Percentiles rank a stretch among this genome's conserved stretches.
Conservation (phyloP, 2,113 vertebrate genomes). For the Callipepla californica region DNA sequence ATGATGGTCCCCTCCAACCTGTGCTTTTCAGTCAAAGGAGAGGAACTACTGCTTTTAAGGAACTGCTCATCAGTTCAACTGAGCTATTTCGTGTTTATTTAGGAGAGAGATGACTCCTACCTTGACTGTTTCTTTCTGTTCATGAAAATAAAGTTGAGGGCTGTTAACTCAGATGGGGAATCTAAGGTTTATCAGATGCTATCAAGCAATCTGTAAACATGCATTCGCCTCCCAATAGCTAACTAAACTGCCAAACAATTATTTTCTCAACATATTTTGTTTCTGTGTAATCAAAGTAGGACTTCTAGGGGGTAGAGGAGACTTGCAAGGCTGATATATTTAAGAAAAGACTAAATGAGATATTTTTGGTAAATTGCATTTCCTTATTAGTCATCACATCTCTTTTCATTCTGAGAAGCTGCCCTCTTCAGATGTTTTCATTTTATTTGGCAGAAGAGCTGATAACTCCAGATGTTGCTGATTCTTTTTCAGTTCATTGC, state of each 20-base stretch:
- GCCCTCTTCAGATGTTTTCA: neutral
- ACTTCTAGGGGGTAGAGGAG: neutral
- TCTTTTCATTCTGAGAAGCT: conserved; percentile 54
- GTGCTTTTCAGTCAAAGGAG: neutral
- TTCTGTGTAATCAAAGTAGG: neutral
- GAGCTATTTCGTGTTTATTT: neutral
- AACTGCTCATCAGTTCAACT: neutral
- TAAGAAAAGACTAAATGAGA: conserved; percentile 34
- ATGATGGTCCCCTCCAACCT: neutral
- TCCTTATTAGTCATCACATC: conserved; percentile 60
- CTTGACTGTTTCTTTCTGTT: neutral
- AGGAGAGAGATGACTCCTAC: neutral
- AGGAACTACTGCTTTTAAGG: neutral
- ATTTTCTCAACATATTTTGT: neutral
- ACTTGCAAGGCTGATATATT: conserved; percentile 2
- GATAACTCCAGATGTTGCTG: conserved; percentile 57
- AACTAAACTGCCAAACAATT: neutral
- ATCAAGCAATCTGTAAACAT: neutral
- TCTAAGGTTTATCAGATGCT: neutral
- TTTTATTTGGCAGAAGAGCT: conserved; percentile 52
- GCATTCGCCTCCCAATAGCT: neutral
- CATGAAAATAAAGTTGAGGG: neutral
- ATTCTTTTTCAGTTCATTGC: conserved; percentile 53
- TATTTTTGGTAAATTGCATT: conserved; percentile 58
- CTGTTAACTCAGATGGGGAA: neutral